These are phyloP conservation scores for Falco punctatus DNA, from an alignment of 2,113 vertebrate species.

Conservation along the genomic window DNA sequence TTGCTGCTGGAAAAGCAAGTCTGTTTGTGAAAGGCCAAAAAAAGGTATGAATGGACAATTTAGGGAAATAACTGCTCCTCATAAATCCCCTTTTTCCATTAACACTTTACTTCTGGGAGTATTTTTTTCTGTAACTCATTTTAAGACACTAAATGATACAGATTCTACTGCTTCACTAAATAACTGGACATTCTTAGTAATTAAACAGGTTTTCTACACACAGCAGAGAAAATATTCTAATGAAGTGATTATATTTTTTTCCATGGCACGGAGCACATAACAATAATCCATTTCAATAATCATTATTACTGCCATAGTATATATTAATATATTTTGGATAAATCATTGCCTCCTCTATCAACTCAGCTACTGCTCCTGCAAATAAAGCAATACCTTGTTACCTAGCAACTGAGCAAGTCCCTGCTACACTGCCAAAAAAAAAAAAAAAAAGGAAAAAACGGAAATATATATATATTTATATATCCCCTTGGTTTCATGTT, in stretches of 20 bases:
- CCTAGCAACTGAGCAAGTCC: conserved; percentile 85
- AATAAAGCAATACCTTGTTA: conserved; percentile 83
- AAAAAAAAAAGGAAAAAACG: not conserved
- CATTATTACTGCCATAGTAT: conserved; percentile 42
- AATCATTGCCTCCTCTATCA: conserved; percentile 70
- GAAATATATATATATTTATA: conserved; percentile 36
- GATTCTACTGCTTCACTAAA: conserved; percentile 9
- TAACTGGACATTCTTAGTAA: conserved; percentile 40
- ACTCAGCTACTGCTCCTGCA: conserved; percentile 69
- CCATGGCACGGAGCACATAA: not conserved
- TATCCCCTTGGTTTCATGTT: conserved; percentile 40
- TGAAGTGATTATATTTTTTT: not conserved
- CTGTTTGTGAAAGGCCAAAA: not conserved
- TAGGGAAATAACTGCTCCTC: not conserved
- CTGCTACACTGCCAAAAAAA: conserved; percentile 65
- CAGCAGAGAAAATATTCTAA: conserved; percentile 34
- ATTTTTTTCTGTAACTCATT: not conserved
- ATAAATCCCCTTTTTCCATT: not conserved
- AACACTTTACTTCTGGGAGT: not conserved
- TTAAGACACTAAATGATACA: conserved; percentile 25
- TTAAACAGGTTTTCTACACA: conserved; percentile 35
- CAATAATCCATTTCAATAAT: conserved; percentile 57
- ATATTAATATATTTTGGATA: conserved; percentile 69
- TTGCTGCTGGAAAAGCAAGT: conserved; percentile 11
- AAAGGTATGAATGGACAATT: conserved; percentile 20